phyloP scores from a whole-genome alignment of 2,888 invertebrate genomes.

The Archips xylosteana region DNA sequence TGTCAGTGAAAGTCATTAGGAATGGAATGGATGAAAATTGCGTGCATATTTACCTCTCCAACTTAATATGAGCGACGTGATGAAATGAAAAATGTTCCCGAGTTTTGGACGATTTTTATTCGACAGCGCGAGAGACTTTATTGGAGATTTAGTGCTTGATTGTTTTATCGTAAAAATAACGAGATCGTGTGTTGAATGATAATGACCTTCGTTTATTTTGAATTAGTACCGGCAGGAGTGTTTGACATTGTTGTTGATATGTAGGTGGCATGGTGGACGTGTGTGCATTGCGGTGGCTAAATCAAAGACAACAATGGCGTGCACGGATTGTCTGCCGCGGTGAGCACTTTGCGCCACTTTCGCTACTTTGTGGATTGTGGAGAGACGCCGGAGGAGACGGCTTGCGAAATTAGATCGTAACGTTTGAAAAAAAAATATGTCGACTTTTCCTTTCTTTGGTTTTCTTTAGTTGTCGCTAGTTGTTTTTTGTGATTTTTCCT shows the following conservation, averaged over 20 bases:
- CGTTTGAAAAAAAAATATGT: constrained; percentile 56
- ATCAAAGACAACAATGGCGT: constrained; percentile 78
- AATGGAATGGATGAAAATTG: constrained; percentile 84
- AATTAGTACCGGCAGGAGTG: background rate
- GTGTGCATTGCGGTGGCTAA: constrained; percentile 60
- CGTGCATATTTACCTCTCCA: constrained; percentile 81
- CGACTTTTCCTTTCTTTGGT: constrained; percentile 19
- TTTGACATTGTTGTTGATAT: constrained; percentile 8
- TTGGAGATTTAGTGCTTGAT: constrained; percentile 54
- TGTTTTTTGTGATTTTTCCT: background rate
- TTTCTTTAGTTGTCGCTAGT: background rate
- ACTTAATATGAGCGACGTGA: constrained; percentile 78
- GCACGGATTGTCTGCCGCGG: constrained; percentile 72
- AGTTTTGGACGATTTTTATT: constrained; percentile 61
- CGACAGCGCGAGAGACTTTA: constrained; percentile 56
- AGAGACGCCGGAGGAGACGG: constrained; percentile 61
- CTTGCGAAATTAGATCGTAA: constrained; percentile 73
- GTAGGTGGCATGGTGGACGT: constrained; percentile 34
- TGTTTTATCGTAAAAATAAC: constrained; percentile 45
- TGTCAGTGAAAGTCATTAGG: constrained; percentile 85
- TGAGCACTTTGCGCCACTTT: constrained; percentile 79
- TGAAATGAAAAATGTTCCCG: constrained; percentile 73
- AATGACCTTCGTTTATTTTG: constrained; percentile 18
- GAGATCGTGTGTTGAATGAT: constrained; percentile 32
- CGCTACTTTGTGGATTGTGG: constrained; percentile 77